A percentile compares a stretch with the other conserved stretches of the same genome.
Evolutionary conservation across 2,888 invertebrate genomes (phyloP).

Genomic region (Temnothorax rugatulus): DNA sequence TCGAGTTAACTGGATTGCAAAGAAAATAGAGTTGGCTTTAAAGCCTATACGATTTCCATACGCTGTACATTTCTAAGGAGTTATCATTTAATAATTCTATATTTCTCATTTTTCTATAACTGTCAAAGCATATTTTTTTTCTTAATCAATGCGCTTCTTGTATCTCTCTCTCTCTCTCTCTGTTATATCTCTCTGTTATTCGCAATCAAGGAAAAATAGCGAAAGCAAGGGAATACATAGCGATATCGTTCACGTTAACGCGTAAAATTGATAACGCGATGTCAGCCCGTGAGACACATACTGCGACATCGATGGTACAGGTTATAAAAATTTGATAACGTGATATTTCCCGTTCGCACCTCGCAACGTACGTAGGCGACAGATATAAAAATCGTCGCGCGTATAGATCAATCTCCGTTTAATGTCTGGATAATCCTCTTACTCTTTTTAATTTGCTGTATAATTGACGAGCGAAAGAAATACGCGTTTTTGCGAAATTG

Average conservation of each 20-base stretch:
- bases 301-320: conserved; percentile 7
- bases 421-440: conserved; percentile 8
- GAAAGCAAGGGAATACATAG: background rate
- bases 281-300: background rate
- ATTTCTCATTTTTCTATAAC: background rate
- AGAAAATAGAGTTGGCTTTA: background rate
- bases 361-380: background rate
- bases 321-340: conserved; percentile 49
- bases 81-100: background rate
- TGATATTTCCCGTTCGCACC: conserved; percentile 10
- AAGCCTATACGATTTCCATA: conserved; percentile 3
- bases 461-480: conserved; percentile 9
- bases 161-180: background rate
- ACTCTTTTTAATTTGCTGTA: conserved; percentile 12
- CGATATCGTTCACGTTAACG: conserved; percentile 33
- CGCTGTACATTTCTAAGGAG: background rate
- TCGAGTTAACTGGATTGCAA: background rate
- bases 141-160: background rate
- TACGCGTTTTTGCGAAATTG: background rate
- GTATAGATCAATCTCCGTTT: conserved; percentile 33
- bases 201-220: background rate
- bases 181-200: background rate
- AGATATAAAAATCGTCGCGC: conserved; percentile 9
- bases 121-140: background rate
- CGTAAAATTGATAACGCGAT: conserved; percentile 40